Evolutionary conservation across 2,113 vertebrate genomes (phyloP).

Genomic region (Nettapus auritus): DNA sequence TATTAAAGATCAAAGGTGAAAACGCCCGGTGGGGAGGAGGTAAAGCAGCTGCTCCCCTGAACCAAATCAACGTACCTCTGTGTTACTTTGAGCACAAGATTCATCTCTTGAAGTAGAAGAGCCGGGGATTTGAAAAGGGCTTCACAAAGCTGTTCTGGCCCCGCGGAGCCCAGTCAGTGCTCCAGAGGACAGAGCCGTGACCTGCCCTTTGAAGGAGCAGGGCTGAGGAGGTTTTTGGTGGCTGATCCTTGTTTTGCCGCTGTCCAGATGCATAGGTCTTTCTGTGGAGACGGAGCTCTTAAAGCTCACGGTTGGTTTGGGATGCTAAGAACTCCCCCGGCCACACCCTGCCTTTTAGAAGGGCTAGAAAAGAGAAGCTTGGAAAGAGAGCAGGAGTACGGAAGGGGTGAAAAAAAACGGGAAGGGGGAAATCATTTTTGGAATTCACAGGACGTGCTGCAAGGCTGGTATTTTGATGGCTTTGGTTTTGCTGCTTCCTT

Average conservation of each 20-base stretch:
- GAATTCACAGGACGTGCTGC: not conserved
- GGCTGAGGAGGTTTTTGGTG: not conserved
- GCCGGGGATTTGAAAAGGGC: not conserved
- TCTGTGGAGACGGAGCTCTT: not conserved
- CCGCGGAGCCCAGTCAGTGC: too few species aligned
- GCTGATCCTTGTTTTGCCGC: accelerated
- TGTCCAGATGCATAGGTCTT: not conserved
- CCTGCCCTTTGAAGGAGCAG: not conserved
- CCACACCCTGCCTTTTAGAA: not conserved
- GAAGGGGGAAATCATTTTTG: not conserved
- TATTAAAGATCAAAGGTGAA: not conserved
- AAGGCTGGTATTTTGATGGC: not conserved
- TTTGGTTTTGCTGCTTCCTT: not conserved
- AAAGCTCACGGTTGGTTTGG: not conserved
- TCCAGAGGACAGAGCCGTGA: not conserved
- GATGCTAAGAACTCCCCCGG: not conserved
- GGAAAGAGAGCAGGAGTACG: not conserved
- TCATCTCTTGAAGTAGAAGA: not conserved
- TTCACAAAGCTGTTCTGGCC: not conserved
- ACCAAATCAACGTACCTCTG: not conserved
- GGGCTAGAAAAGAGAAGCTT: not conserved
- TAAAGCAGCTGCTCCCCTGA: not conserved
- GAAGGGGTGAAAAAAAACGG: not conserved
- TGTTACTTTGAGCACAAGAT: not conserved
- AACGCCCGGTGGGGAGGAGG: not conserved